Evolutionary conservation across 2,797 vertebrate genomes (phyloP), one percentile per base, ranked within the genome.

Genomic region (Hemitrygon akajei): DNA sequence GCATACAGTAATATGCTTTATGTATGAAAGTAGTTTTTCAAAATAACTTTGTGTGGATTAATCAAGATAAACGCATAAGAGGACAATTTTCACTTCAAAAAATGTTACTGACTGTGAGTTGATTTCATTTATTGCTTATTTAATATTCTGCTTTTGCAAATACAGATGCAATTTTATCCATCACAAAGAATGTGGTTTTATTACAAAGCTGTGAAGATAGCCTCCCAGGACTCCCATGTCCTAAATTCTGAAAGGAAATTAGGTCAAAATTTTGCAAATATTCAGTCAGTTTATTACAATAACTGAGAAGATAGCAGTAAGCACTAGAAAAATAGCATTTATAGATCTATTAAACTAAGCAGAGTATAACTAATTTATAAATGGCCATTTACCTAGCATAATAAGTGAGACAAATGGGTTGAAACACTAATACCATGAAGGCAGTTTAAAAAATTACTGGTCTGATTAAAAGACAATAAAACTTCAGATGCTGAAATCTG

Each of bases 161-260:
- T 69, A 37, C n/a, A 34, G 63, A 89, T 37, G 16, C 58, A 6
- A 58, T 89, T 66, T 7, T 63, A 66, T 7, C 7, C n/a, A 37
- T 87, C 10, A 18, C 34, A n/a, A 66, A 9, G 58, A 14, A 87
- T 63, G 34, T 20, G n/a, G 16, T 34, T 89, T 69, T 63, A n/a
- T 37, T 37, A 89, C 16, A 89, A 9, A 16, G 1, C n/a, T 69
- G 84, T 34, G 84, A 34, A 87, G 58, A 87, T 63, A 37, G 86
- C 25, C 18, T 89, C 63, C 60, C n/a, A 37, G 86, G 16, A 20
- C 7, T 89, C n/a, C 40, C 7, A 60, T 69, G 60, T 37, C 86
- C 86, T 69, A 37, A 69, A 66, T 89, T 69, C 30, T 89, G 86
- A 89, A 69, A 34, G 86, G 34, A n/a, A 89, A 89, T 20, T 89